These are phyloP conservation scores for Diadema setosum DNA, from an alignment of 35 echinoderm and acorn worm genomes.

Conservation along the genomic window DNA sequence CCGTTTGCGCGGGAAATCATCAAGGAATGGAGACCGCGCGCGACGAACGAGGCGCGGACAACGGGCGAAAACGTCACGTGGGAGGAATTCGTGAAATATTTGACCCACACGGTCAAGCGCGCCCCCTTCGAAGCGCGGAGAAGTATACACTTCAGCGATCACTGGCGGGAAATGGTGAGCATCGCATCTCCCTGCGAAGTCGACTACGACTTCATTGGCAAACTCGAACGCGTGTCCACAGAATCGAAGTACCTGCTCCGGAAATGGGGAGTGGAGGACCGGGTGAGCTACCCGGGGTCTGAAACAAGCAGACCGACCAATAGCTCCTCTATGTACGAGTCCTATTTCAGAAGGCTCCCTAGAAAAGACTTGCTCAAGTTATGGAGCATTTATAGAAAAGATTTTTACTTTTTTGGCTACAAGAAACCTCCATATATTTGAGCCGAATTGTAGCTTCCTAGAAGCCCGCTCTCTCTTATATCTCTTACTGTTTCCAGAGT, in stretches of 20 bases:
- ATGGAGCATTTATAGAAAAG: constrained; percentile 65
- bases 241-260: constrained; percentile 80
- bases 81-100: constrained; percentile 76
- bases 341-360: constrained; percentile 55
- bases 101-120: constrained; percentile 49
- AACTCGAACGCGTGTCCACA: constrained; percentile 63
- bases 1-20: constrained; percentile 80
- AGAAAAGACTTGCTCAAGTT: constrained; percentile 26
- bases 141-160: constrained; percentile 66
- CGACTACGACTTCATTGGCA: constrained; percentile 84
- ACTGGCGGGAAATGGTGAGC: constrained; percentile 68
- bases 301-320: constrained; percentile 70
- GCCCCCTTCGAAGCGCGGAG: constrained; percentile 51
- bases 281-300: constrained; percentile 59
- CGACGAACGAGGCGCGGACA: constrained; percentile 11
- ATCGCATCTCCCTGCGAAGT: constrained; percentile 79
- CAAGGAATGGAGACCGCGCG: constrained; percentile 46
- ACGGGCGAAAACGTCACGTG: constrained; percentile 81
- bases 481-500: too few relatives aligned
- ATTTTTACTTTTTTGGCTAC: constrained; percentile 80
- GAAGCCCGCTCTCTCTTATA: too few relatives aligned
- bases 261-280: constrained; percentile 15
- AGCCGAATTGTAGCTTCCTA: too few relatives aligned
- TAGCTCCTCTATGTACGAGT: constrained; percentile 63
- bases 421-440: too few relatives aligned